Conservation (phyloP, 2,797 vertebrate species). For the Propithecus perrieri region DNA sequence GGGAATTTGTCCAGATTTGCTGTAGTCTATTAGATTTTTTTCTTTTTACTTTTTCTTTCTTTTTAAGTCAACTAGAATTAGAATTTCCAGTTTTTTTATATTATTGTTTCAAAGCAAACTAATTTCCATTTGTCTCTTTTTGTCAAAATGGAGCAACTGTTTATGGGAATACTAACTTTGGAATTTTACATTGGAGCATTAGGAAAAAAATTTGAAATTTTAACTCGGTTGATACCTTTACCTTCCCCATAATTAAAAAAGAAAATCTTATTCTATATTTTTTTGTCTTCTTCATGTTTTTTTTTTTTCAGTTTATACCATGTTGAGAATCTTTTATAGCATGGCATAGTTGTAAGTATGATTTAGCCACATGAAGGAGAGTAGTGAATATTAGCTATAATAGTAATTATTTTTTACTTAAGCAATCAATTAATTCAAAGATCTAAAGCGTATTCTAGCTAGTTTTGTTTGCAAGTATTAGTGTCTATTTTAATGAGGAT, state of each 20-base stretch:
- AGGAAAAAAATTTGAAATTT: not conserved
- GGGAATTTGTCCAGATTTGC: slow-evolving; percentile 65
- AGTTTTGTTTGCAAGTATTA: not conserved
- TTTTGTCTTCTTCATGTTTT: not conserved
- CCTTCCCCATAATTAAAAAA: not conserved
- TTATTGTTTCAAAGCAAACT: not conserved
- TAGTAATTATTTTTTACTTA: not conserved
- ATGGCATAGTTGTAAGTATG: not conserved
- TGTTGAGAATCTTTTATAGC: not conserved
- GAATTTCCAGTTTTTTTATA: not conserved
- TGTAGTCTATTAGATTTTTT: slow-evolving; percentile 43
- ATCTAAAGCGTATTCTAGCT: not conserved
- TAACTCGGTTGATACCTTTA: not conserved
- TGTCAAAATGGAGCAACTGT: not conserved
- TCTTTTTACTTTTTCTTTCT: not conserved
- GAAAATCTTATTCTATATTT: not conserved
- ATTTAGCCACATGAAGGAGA: not conserved
- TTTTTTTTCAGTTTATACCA: not conserved
- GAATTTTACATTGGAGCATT: not conserved
- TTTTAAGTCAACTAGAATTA: slow-evolving; percentile 48
- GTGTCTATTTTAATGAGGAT: not conserved
- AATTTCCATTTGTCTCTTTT: slow-evolving; percentile 6
- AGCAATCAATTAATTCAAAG: not conserved
- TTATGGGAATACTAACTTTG: not conserved
- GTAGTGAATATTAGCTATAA: not conserved